Conservation (phyloP, 2,113 vertebrate species). For the Cyprinodon variegatus region DNA sequence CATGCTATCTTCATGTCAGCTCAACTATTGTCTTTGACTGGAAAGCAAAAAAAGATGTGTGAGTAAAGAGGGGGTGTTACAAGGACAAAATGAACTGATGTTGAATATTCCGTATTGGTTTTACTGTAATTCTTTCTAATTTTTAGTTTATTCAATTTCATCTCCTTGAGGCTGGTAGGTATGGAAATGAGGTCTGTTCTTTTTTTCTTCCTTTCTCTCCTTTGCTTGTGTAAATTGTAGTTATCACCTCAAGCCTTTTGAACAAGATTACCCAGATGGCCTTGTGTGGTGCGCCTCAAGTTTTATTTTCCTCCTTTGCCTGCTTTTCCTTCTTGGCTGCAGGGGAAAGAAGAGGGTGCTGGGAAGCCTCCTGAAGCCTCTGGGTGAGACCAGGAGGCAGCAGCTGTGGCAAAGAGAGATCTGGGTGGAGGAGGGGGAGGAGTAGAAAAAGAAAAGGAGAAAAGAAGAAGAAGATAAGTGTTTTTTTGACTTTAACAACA, state of each 20-base stretch:
- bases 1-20: conserved; percentile 60
- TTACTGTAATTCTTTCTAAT: conserved; percentile 84
- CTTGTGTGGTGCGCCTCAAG: conserved; percentile 82
- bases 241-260: conserved; percentile 83
- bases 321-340: conserved; percentile 74
- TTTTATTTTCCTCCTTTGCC: conserved; percentile 80
- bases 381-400: conserved; percentile 74
- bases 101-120: conserved; percentile 84
- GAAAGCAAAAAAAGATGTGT: conserved; percentile 45
- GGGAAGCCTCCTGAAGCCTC: conserved; percentile 77
- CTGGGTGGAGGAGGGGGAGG: conserved; percentile 60
- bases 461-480: conserved; percentile 35
- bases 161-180: conserved; percentile 81
- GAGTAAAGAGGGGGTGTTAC: conserved; percentile 49
- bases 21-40: conserved; percentile 48
- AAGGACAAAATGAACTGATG: conserved; percentile 80
- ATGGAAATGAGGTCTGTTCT: conserved; percentile 82
- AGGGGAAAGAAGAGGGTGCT: conserved; percentile 73
- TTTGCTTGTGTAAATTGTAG: conserved; percentile 83
- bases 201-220: conserved; percentile 55
- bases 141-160: conserved; percentile 84
- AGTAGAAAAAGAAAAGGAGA: conserved; percentile 43
- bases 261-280: conserved; percentile 86
- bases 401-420: conserved; percentile 80
- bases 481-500: too few species aligned